Evolutionary conservation across 2,113 vertebrate species (phyloP).

Genomic region (Barnardius zonarius): DNA sequence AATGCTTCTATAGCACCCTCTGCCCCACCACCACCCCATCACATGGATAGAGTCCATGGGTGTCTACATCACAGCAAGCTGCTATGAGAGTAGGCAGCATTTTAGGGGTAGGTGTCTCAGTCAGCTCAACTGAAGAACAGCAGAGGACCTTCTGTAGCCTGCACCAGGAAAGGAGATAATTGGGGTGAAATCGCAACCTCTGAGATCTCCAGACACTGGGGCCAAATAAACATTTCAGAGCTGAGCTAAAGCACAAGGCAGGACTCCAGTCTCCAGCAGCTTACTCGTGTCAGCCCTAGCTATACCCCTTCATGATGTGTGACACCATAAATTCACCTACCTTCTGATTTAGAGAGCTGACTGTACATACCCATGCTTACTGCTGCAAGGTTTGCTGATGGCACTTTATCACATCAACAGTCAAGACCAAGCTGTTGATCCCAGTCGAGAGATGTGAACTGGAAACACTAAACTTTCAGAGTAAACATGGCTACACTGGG

Average conservation of each 20-base stretch:
- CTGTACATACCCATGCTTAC: fast-evolving
- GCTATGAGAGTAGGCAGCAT: fast-evolving
- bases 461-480: background rate
- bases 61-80: background rate
- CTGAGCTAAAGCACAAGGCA: background rate
- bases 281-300: background rate
- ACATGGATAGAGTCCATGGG: background rate
- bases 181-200: background rate
- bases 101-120: background rate
- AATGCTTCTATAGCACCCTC: background rate
- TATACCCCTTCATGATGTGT: background rate
- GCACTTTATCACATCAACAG: fast-evolving
- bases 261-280: background rate
- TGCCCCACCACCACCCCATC: background rate
- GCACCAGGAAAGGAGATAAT: background rate
- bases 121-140: background rate
- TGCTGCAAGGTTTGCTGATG: background rate
- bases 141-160: background rate
- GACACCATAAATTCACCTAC: background rate
- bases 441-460: background rate
- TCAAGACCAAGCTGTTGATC: background rate
- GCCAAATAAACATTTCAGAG: background rate
- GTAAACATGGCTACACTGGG: background rate
- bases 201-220: fast-evolving
- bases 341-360: background rate